Percentiles rank a stretch among this genome's conserved stretches.
Conservation (phyloP, 2,888 invertebrate genomes). For the Tetranychus piercei region DNA sequence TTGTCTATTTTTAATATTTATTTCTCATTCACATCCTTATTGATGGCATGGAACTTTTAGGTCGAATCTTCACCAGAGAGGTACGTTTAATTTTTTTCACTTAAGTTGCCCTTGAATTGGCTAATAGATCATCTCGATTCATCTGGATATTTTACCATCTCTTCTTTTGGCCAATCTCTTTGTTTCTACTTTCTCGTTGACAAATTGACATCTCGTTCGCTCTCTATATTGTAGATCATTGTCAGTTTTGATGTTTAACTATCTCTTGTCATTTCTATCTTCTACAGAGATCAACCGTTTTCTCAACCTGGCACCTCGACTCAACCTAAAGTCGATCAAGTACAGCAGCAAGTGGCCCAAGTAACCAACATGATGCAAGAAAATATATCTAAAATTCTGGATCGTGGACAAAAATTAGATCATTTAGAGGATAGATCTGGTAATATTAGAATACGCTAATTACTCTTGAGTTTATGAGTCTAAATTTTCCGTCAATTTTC, state of each 20-base stretch:
- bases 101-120: not conserved
- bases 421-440: conserved; percentile 23
- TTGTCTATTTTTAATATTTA: not conserved
- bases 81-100: not conserved
- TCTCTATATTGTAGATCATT: no score
- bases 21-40: not conserved
- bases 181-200: no score
- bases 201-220: no score
- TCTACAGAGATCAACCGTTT: not conserved
- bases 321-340: conserved; percentile 3
- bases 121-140: not conserved
- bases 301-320: not conserved
- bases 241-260: not conserved
- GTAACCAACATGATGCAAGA: conserved; percentile 23
- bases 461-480: not conserved
- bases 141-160: not conserved
- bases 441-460: not conserved
- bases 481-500: not conserved
- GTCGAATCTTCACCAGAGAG: not conserved
- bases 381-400: conserved; percentile 24
- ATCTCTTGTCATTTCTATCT: not conserved
- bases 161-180: no score
- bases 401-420: conserved; percentile 23
- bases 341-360: conserved; percentile 20
- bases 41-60: not conserved